These are phyloP conservation scores for Cisticola juncidis DNA, from an alignment of 2,113 vertebrate species.

Conservation along the genomic window DNA sequence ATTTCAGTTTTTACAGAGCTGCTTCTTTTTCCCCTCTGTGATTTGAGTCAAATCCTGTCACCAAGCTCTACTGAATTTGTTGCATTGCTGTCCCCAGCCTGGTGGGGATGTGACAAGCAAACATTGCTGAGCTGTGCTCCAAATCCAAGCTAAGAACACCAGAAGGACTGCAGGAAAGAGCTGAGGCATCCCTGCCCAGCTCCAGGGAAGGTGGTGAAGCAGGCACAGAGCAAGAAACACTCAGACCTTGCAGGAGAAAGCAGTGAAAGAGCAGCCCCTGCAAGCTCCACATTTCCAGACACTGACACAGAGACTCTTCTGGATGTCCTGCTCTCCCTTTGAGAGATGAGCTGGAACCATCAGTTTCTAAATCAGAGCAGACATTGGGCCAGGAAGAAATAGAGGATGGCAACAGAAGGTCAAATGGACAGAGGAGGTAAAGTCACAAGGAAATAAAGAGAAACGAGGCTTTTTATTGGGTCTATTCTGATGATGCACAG, in stretches of 20 bases:
- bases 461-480: not conserved
- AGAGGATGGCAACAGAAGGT: not conserved
- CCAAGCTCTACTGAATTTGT: not conserved
- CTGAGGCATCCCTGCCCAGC: not conserved
- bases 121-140: not conserved
- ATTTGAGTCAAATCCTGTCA: slow-evolving; percentile 14
- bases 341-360: not conserved
- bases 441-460: slow-evolving; percentile 15
- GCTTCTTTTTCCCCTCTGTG: not conserved
- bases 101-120: not conserved
- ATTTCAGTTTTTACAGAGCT: not conserved
- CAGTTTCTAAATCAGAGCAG: not conserved
- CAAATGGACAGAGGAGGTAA: not conserved
- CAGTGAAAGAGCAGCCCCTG: not conserved
- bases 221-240: not conserved
- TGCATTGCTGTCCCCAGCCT: not conserved
- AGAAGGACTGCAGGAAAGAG: not conserved
- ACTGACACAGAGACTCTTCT: not conserved
- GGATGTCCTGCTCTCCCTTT: not conserved
- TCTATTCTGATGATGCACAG: not conserved
- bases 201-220: not conserved
- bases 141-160: not conserved
- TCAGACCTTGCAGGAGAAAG: not conserved
- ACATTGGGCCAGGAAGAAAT: not conserved
- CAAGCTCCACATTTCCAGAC: not conserved